Evolutionary conservation across 2,113 vertebrate species (phyloP).

Genomic region (Leptosomus discolor): DNA sequence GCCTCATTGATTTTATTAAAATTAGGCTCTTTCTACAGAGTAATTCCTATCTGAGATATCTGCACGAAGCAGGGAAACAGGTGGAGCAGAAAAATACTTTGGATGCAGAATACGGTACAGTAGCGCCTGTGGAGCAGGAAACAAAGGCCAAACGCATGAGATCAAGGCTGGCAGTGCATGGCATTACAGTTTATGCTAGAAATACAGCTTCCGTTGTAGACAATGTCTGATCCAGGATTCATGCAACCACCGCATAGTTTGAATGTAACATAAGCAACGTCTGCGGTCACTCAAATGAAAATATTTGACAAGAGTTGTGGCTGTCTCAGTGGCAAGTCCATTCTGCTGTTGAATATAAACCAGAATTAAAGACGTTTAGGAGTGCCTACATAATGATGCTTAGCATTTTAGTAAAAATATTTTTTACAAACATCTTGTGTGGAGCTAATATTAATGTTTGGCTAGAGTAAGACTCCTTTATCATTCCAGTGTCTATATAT

Average conservation of each 20-base stretch:
- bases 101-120: neutral
- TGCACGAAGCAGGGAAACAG: neutral
- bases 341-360: neutral
- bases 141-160: neutral
- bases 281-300: neutral
- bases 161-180: neutral
- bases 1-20: neutral
- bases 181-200: neutral
- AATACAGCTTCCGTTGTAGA: neutral
- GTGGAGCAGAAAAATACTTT: neutral
- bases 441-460: neutral
- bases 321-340: neutral
- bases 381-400: neutral
- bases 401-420: neutral
- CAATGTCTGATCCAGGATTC: neutral
- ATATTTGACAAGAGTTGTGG: neutral
- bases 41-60: neutral
- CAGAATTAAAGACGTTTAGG: neutral
- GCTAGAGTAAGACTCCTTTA: neutral
- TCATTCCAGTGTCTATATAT: neutral
- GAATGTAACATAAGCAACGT: neutral
- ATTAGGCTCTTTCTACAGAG: neutral
- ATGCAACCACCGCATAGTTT: neutral
- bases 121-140: neutral
- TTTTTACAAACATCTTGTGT: neutral